These are phyloP conservation scores for Nudaria mundana DNA, from an alignment of 2,888 invertebrate genomes.

Conservation along the genomic window DNA sequence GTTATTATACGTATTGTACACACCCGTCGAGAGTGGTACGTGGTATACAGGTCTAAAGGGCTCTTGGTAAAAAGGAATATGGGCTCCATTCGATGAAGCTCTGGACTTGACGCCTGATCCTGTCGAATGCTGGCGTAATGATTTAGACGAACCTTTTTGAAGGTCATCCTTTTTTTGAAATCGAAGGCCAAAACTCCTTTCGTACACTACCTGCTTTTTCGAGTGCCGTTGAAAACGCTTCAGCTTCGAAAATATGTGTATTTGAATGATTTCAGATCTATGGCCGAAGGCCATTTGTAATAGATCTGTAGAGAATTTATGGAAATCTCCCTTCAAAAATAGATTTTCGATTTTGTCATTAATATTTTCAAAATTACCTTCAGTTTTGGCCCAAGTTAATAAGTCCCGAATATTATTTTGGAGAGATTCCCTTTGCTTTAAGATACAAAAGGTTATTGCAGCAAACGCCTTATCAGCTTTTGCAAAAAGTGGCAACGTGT, in stretches of 20 bases:
- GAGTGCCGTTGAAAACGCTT: background rate
- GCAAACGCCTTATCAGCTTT: background rate
- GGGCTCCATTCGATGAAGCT: no score
- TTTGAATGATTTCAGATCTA: background rate
- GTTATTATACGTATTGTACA: no score
- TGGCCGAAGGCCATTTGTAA: background rate
- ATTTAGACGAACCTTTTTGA: no score
- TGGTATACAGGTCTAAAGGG: no score
- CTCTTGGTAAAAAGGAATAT: no score
- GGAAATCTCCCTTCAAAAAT: background rate
- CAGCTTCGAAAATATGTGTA: background rate
- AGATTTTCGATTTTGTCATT: background rate
- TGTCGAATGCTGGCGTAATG: no score
- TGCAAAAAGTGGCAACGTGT: background rate
- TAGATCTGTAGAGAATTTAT: no score
- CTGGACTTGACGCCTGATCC: no score
- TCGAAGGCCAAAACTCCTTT: background rate
- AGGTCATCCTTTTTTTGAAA: background rate
- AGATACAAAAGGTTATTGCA: background rate
- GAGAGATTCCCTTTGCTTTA: background rate
- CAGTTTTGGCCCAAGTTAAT: background rate
- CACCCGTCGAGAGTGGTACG: no score
- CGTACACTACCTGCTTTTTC: background rate
- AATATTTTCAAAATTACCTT: background rate
- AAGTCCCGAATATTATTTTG: background rate